Base-by-base conservation (phyloP, 2,113 vertebrate genomes). In the Mobula birostris region DNA sequence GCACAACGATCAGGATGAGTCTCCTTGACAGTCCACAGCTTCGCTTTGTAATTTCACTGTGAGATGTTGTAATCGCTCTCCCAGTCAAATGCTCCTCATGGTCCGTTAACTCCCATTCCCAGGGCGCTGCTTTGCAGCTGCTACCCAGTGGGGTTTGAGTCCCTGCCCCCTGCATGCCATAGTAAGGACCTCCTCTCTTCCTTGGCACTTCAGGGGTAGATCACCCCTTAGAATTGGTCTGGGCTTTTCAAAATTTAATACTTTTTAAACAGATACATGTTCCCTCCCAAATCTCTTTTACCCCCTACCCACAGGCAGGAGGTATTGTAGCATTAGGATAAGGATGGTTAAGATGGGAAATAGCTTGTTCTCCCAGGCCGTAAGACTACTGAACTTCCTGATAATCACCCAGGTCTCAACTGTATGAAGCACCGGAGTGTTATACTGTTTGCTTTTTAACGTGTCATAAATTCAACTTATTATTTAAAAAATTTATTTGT, bases 51-150 rank as follows among this genome's bases (percentile, higher is more conserved):
- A 90, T 90, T 90, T 90, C 14, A 6, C n/a, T 68, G 48, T 85
- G 85, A 90, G 85, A 90, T 68, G 85, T 88, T 88, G 83, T 68
- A 90, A 90, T 90, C 85, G 66, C 36, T 90, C 85, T 68, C n/a
- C 61, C 14, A 36, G 85, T 68, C 61, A 66, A 68, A 90, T 15
- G 1, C 66, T 90, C 15, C 29, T 63, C n/a, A 7, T 19, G n/a
- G 29, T 90, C 61, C 66, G n/a, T 66, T 90, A 90, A 90, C 29
- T 90, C 14, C 85, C 61, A 19, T 32, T 14, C 48, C 14, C 85
- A 66, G 85, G 29, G 61, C 29, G 27, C n/a, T 66, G 29, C 21
- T 88, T 66, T 90, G 61, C 85, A 90, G 85, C 85, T 90, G 85
- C 32, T 68, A 68, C 61, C 61, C 85, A 90, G 61, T 90, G 85